Percentiles rank a stretch among this genome's conserved stretches.
Evolutionary conservation across 1,140 invertebrate species (phyloP).

Genomic region (Acyrthosiphon pisum): DNA sequence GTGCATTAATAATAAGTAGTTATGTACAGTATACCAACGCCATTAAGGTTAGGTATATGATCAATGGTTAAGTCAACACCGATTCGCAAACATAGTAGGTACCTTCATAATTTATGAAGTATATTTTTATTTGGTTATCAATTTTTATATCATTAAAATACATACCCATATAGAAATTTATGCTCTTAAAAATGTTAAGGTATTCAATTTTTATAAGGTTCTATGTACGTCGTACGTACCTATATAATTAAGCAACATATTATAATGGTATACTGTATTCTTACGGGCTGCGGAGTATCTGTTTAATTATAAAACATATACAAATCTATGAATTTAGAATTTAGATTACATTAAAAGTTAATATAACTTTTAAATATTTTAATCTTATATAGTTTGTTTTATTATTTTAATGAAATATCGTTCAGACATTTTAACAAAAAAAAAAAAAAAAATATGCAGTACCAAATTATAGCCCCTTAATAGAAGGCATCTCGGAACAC

Average conservation of each 20-base stretch:
- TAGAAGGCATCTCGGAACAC: neutral
- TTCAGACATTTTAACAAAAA: neutral
- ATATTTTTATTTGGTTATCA: neutral
- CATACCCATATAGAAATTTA: neutral
- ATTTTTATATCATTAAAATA: neutral
- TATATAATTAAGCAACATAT: neutral
- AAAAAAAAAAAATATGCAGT: neutral
- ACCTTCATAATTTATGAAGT: neutral
- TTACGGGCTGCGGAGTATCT: neutral
- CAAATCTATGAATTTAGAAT: neutral
- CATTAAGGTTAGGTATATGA: neutral
- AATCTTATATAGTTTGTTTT: neutral
- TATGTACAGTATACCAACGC: too few relatives aligned
- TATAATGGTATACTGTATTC: neutral
- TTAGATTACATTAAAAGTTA: neutral
- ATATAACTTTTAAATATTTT: neutral
- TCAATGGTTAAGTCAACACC: neutral
- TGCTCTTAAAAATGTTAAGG: neutral
- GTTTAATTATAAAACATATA: neutral
- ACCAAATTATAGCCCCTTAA: neutral
- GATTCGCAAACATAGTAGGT: too few relatives aligned
- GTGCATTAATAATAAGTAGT: too few relatives aligned
- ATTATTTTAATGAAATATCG: neutral
- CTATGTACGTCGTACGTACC: too few relatives aligned
- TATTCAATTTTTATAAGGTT: neutral